phyloP scores from a whole-genome alignment of 2,888 invertebrate species.

The Loripinus fragilis region DNA sequence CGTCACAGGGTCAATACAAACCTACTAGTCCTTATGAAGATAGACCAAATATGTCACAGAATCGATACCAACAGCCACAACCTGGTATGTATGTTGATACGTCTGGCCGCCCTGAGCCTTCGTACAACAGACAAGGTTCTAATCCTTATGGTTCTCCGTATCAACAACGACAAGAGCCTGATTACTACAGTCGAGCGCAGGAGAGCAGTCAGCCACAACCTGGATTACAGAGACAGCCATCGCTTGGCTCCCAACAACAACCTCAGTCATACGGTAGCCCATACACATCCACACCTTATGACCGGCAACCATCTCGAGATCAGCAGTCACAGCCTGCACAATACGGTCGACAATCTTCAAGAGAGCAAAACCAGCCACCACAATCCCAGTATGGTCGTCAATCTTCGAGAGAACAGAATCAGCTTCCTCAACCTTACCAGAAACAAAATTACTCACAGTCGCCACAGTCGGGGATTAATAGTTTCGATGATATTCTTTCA shows the following conservation, averaged over 20 bases:
- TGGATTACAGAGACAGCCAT: slow-evolving; percentile 22
- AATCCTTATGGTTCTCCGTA: slow-evolving; percentile 32
- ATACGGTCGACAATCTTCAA: slow-evolving; percentile 19
- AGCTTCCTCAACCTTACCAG: slow-evolving; percentile 27
- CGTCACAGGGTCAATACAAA: slow-evolving; percentile 32
- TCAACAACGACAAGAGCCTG: background rate
- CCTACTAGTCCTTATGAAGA: slow-evolving; percentile 50
- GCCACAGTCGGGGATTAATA: slow-evolving; percentile 57
- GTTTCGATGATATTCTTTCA: slow-evolving; percentile 68
- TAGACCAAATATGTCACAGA: slow-evolving; percentile 21
- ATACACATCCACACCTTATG: slow-evolving; percentile 33
- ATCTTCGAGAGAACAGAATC: slow-evolving; percentile 30
- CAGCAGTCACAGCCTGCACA: slow-evolving; percentile 46
- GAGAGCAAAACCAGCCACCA: slow-evolving; percentile 23
- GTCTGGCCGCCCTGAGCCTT: slow-evolving; percentile 19
- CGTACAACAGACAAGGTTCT: slow-evolving; percentile 54
- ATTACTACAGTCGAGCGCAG: background rate
- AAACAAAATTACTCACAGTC: background rate
- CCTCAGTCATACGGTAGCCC: slow-evolving; percentile 44
- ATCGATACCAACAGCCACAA: slow-evolving; percentile 25
- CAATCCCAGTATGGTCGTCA: slow-evolving; percentile 26
- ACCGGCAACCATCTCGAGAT: slow-evolving; percentile 46
- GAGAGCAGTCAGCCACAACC: background rate
- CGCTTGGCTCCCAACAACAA: slow-evolving; percentile 42
- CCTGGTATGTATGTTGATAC: slow-evolving; percentile 48